Evolutionary conservation across 2,888 invertebrate species (phyloP), one percentile per base, ranked within the genome.

Genomic region (Periphyllus acericola): DNA sequence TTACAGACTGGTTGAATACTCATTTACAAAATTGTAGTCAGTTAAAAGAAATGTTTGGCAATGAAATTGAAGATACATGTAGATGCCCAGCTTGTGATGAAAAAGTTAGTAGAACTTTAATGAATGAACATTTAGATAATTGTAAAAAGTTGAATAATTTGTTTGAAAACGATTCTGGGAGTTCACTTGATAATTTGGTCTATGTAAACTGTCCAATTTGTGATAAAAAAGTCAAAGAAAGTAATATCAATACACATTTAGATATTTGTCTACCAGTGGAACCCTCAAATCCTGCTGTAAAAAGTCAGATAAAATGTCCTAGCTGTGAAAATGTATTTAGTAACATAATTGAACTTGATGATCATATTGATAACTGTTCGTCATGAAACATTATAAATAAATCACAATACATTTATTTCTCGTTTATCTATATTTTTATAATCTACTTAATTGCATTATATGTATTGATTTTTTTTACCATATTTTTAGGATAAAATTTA

Each of bases 121-220:
- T 91, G 85, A 89, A 90, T 66, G 89, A 89, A 40, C 91, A 91
- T 90, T 88, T 91, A 60, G 90, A 91, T 78, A 82, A 76, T 29
- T 91, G 91, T 87, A 75, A 88, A 79, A 55, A 78, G 52, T 88
- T 89, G 5, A 82, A 52, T 36, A 88, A 81, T 84, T 78, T 74
- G 5, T 87, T 87, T 87, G 66, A 81, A 32, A 55, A 86, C 40
- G 89, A 89, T 71, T 36, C 21, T 81, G 52, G n/a, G 46, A 21
- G 4, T n/a, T 34, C 55, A 29, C 52, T 40, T 29, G 85, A 85
- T 55, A 84, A 85, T n/a, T n/a, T 5, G 17, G 60, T 74, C 76
- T 88, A 66, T 76, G 36, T 88, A 19, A 75, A 83, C 40, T 90
- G 90, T 89, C 90, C 90, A 9, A 89, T 89, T 55, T 91, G 91